Conservation (phyloP, 2,888 invertebrate species). For the Athalia circularis region DNA sequence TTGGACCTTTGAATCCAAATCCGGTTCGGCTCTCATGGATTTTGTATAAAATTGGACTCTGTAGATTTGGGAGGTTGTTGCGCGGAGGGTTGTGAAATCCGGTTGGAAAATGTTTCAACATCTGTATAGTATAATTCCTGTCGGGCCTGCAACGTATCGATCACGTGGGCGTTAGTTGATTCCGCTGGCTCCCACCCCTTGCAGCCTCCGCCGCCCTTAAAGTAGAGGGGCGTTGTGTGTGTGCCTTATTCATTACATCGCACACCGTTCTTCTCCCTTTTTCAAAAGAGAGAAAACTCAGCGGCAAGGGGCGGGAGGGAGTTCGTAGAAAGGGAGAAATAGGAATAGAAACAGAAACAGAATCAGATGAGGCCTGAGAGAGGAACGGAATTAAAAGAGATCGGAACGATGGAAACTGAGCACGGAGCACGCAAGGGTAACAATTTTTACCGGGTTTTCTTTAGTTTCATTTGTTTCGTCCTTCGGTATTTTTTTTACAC, state of each 20-base stretch:
- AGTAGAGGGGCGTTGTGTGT: constrained; percentile 39
- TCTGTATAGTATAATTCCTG: constrained; percentile 1
- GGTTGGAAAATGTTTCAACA: constrained; percentile 24
- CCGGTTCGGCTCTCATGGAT: background rate
- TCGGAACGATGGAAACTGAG: constrained; percentile 15
- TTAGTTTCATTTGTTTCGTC: background rate
- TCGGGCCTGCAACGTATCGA: constrained; percentile 51
- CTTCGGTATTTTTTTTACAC: background rate
- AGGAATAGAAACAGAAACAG: background rate
- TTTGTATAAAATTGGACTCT: no score
- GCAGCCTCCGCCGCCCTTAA: constrained; percentile 28
- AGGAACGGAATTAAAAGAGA: background rate
- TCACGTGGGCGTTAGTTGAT: constrained; percentile 51
- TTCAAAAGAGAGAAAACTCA: background rate
- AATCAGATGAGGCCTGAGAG: constrained; percentile 1
- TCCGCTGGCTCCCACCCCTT: constrained; percentile 32
- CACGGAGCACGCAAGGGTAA: constrained; percentile 36
- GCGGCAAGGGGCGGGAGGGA: background rate
- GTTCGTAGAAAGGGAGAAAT: background rate
- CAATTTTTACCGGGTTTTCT: no score
- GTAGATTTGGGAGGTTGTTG: background rate
- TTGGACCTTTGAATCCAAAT: background rate
- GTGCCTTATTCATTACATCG: constrained; percentile 47
- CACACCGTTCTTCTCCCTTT: constrained; percentile 37
- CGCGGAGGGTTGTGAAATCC: constrained; percentile 2